Base-by-base conservation (phyloP, 2,113 vertebrate genomes). In the Geococcyx californianus region DNA sequence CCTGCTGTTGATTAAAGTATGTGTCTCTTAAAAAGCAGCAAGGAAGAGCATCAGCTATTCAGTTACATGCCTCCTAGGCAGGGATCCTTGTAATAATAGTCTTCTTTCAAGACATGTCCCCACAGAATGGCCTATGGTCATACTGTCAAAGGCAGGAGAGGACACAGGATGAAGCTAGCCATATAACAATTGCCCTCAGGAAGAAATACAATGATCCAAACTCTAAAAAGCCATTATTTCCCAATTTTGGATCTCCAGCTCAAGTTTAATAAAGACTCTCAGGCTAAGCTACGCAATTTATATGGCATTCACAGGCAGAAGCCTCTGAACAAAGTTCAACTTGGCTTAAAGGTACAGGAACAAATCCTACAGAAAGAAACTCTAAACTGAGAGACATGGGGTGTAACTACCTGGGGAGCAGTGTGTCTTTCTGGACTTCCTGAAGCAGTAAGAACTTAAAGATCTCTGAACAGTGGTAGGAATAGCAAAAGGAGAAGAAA, bases 361-460 rank as follows among this genome's bases (percentile, higher is more conserved):
- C 13, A 72, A 90, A 85, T 89, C 74, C 66, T 54, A 75, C 55
- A 56, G 33, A 90, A 95, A 92, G 60, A 80, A 92, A 86, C 31
- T 58, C 14, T 34, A 82, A 69, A 86, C 4, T 76, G 62, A 79
- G 16, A 69, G 36, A 73, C 28, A 42, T 4, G 25, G 34, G 54
- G 10, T 31, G 12, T 60, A 42, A 66, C 26, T 49, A 14, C 33
- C 4, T 56, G 24, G 11, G 49, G 13, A 17, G 3, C 3, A 20
- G 42, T 44, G 42, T 16, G 42, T 18, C n/a, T 66, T 91, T 93
- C 26, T 38, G 49, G 67, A 33, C 40, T 79, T 86, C 52, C 9
- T 58, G 19, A 38, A 29, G 33, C 8, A 55, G 28, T 74, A 52
- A 69, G 19, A 78, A 81, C 33, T 36, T 28, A 49, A 49, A 49